A percentile compares a stretch with the other conserved stretches of the same genome.
Evolutionary conservation across 2,888 invertebrate species (phyloP).

Genomic region (Aphidius colemani): DNA sequence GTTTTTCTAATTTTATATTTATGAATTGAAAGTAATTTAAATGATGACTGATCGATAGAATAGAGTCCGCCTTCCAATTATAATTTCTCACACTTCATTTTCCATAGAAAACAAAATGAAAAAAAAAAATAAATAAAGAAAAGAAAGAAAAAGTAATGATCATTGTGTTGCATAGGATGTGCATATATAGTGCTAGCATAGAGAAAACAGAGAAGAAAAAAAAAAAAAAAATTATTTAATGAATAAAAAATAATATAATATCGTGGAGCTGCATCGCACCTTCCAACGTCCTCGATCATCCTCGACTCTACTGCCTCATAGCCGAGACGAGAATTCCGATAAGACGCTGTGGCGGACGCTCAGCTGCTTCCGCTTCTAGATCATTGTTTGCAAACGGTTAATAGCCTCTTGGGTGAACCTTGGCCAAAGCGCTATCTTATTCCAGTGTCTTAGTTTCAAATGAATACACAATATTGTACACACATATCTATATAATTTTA

Average conservation of each 20-base stretch:
- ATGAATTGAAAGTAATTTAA: no score
- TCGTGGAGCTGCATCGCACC: conserved; percentile 17
- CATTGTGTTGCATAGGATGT: not conserved
- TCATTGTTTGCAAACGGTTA: conserved; percentile 59
- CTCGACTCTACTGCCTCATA: conserved; percentile 25
- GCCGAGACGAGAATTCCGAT: conserved; percentile 52
- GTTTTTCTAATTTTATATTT: no score
- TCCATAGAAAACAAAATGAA: no score
- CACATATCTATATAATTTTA: conserved; percentile 24
- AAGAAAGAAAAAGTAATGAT: conserved; percentile 5
- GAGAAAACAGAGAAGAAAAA: no score
- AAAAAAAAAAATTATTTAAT: not conserved
- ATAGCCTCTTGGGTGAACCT: conserved; percentile 50
- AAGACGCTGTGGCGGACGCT: conserved; percentile 43
- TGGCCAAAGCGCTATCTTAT: no score
- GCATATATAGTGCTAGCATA: conserved; percentile 1
- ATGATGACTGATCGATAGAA: no score
- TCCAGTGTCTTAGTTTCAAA: no score
- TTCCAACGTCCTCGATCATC: conserved; percentile 25
- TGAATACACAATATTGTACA: conserved; percentile 32
- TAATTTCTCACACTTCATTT: no score
- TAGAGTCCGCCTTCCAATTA: no score
- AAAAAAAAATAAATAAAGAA: not conserved
- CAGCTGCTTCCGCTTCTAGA: conserved; percentile 56
- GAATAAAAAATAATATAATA: conserved; percentile 1